Base-by-base conservation (phyloP, 1,140 invertebrate genomes). In the Penaeus indicus region DNA sequence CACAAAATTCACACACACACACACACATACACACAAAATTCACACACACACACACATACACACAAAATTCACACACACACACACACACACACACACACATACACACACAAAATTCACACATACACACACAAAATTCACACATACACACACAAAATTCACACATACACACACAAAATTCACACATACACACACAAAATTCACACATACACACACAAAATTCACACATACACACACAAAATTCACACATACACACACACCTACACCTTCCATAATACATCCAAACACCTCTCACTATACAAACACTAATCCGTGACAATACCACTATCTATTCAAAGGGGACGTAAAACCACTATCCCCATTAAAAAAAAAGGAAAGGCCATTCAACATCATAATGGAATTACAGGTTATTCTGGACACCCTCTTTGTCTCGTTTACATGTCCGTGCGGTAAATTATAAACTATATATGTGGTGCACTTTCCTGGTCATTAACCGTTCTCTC, bases 71-170 rank as follows among this genome's bases (percentile, higher is more conserved):
- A 25, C 38, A 60, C 38, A 80, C 54, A 25, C 54, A 61, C 38
- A 60, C 38, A 54, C 54, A 19, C 38, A 80, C 54, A 60, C 54
- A 80, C 38, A 60, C 38, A 54, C 54, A 19, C 54, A 80, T n/a
- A 10, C 54, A 80, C 38, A 80, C 25, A 2, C 47, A 47, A n/a
- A n/a, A n/a, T 42, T 2, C 47, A 79, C 16, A n/a, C 42, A 54
- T 42, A 19, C 13, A 79, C 1, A 79, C 47, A 2, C 22, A n/a
- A n/a, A n/a, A n/a, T n/a, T 38, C 13, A 1, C 47, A 79, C 47
- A 79, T 22, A 79, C 47, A 79, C 18, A n/a, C n/a, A n/a, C n/a
- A n/a, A n/a, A n/a, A n/a, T n/a, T 38, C 47, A 79, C 47, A 79
- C 77, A 79, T 22, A 79, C 47, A 79, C 47, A 79, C 47, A 79